Evolutionary conservation across 2,113 vertebrate genomes (phyloP), one percentile per base, ranked within the genome.

Genomic region (Gymnorhina tibicen): DNA sequence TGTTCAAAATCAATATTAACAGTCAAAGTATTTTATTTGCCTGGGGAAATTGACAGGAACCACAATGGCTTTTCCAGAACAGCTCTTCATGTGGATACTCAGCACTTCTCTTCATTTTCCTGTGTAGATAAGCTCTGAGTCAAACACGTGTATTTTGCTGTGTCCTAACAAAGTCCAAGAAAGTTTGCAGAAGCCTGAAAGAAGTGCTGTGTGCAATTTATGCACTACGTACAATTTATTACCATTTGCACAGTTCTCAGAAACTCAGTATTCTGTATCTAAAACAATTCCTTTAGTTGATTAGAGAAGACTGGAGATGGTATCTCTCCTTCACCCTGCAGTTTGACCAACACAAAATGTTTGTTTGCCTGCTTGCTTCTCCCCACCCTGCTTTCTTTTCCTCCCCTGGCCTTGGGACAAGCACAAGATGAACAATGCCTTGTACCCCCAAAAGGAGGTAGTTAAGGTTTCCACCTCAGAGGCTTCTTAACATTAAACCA

Each of bases 1-100:
- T 53, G 46, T 39, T 94, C 82, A 90, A 52, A 93, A 95, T 90
- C 95, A 87, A 53, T 94, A 79, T 52, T 82, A 92, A 37, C n/a
- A 55, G 59, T 37, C 4, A 9, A 91, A 89, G 37, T 33, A 91
- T 84, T 94, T 91, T 89, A 89, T 89, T 91, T 91, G 84, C 59
- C 30, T 49, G 13, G 35, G 41, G 58, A 90, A 91, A 83, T 79
- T 72, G 79, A 58, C 73, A 91, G 68, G 80, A 95, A 53, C 35
- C 0, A 1, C 41, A 53, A 50, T 8, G 62, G 46, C 46, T 86
- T 90, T 90, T 89, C 28, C 53, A 90, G 74, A 90, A 76, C 33
- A 86, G 28, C 10, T 89, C 16, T 89, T 42, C 32, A 14, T 39
- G 42, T 66, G 80, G 32, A 64, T n/a, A 39, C 33, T 74, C 58